Base-by-base conservation (phyloP, 2,888 invertebrate species). In the Macrophya alboannulata region DNA sequence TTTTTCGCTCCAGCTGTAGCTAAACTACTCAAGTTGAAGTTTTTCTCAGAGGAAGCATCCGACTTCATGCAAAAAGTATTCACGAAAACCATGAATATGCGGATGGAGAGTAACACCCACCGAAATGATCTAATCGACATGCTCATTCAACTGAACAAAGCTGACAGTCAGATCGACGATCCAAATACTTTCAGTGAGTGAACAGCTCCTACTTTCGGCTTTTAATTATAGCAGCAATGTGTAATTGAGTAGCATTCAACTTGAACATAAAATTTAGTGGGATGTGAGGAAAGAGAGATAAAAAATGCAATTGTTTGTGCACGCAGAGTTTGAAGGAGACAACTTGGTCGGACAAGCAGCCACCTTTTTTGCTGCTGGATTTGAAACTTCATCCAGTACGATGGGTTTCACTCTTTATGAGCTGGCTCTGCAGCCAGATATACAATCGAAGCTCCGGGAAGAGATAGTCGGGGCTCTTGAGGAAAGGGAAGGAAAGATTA, bases 41-140 rank as follows among this genome's bases (percentile, higher is more conserved):
- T 94, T 1, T 93, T 95, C 40, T 92, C 93, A 0, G 88, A 90
- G 12, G 90, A 92, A 0, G 85, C 91, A 0, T 90, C 91, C 0
- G 71, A 89, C 0, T 95, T 94, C 84, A 87, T 95, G 1, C 91
- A 93, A 15, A 86, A 90, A 0, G 92, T 93, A 10, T 94, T 95
- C 40, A 94, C 93, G 89, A 92, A 93, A 37, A 94, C 94, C 0
- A 92, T 95, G 71, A 87, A 90, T 0, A 90, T 93, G 31, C 91
- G 95, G 3, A 92, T 94, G 72, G 88, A 91, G 59, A 91, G 92
- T 0, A 94, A 94, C 6, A 87, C 90, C 12, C 92, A 90, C 1
- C 91, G 95, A 31, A 92, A 93, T 71, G 94, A 94, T 65, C 91
- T 95, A 0, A 93, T 95, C 37, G 95, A 95, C 88, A 88, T 94